A percentile compares a stretch with the other conserved stretches of the same genome.
These are phyloP conservation scores for Parasteatoda tepidariorum DNA, from an alignment of 1,140 invertebrate species.

Conservation along the genomic window DNA sequence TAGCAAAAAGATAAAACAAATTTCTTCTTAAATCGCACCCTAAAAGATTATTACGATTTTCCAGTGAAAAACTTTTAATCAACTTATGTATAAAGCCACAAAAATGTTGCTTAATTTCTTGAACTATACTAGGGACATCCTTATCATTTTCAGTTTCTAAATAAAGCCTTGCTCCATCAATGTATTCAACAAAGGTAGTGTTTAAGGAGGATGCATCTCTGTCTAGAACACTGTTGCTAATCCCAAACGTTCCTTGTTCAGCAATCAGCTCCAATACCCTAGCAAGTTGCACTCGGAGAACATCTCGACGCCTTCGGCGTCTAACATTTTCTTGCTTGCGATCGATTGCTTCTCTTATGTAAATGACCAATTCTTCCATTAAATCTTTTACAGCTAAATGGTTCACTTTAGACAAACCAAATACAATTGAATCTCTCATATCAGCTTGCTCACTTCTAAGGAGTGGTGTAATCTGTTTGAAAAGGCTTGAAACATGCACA, in stretches of 20 bases:
- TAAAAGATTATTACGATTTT: constrained; percentile 84
- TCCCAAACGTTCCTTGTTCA: constrained; percentile 90
- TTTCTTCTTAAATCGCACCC: constrained; percentile 87
- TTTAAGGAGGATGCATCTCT: constrained; percentile 84
- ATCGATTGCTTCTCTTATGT: constrained; percentile 96
- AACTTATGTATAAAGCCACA: constrained; percentile 94
- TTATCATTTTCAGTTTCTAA: constrained; percentile 90
- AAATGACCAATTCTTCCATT: constrained; percentile 92
- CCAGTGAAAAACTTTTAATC: constrained; percentile 92
- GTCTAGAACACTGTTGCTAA: constrained; percentile 86
- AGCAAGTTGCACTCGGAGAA: constrained; percentile 90
- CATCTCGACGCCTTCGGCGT: constrained; percentile 86
- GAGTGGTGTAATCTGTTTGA: constrained; percentile 90
- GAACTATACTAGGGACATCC: constrained; percentile 78
- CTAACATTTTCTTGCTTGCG: constrained; percentile 97
- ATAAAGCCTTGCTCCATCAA: constrained; percentile 92
- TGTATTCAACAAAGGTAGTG: constrained; percentile 91
- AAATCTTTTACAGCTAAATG: constrained; percentile 79
- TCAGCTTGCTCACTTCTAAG: constrained; percentile 89
- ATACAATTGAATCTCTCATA: constrained; percentile 91
- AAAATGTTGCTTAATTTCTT: constrained; percentile 90
- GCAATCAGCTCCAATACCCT: constrained; percentile 92
- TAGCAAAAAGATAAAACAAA: constrained; percentile 91
- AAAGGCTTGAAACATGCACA: constrained; percentile 81
- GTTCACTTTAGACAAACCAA: constrained; percentile 90